Conservation (phyloP, 2,888 invertebrate species). For the Oeneis ivallda region DNA sequence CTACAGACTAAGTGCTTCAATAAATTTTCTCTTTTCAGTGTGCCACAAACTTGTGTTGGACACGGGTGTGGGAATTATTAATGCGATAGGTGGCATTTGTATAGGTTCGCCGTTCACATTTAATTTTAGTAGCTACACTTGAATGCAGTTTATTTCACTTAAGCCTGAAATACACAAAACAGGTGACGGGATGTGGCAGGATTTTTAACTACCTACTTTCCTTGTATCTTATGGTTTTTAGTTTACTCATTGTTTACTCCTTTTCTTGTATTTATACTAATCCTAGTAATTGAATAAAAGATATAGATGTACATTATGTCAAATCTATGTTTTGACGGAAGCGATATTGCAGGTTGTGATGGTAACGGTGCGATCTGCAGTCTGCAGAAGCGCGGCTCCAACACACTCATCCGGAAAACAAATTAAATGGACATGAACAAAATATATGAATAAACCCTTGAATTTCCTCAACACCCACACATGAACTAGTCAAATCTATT, state of each 20-base stretch:
- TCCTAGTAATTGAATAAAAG: too few relatives aligned
- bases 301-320: too few relatives aligned
- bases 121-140: neutral
- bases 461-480: neutral
- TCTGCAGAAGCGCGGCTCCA: too few relatives aligned
- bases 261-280: too few relatives aligned
- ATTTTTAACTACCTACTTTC: too few relatives aligned
- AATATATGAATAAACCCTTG: neutral
- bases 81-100: neutral
- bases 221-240: too few relatives aligned
- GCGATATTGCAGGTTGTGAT: too few relatives aligned
- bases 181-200: neutral
- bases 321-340: too few relatives aligned
- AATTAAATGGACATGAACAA: neutral
- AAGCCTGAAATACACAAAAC: neutral
- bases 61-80: slow-evolving; percentile 4
- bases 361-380: too few relatives aligned
- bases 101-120: neutral
- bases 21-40: slow-evolving; percentile 7
- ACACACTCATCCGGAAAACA: too few relatives aligned
- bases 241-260: too few relatives aligned
- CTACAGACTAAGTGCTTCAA: slow-evolving; percentile 14
- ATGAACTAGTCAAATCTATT: neutral
- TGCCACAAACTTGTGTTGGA: neutral
- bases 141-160: neutral